These are phyloP conservation scores for Electrophaes corylata DNA, from an alignment of 2,888 invertebrate genomes.

Conservation along the genomic window DNA sequence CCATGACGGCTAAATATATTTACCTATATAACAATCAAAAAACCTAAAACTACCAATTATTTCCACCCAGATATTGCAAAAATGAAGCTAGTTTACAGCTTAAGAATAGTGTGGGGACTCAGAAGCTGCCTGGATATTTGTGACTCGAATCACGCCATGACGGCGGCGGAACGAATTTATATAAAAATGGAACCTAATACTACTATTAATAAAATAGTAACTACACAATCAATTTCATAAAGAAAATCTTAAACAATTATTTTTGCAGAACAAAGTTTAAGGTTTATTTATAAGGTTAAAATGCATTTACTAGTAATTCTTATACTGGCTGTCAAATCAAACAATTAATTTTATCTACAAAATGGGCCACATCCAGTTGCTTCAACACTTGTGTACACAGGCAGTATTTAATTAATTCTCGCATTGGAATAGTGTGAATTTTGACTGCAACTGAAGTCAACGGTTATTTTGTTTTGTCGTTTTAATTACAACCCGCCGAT, in stretches of 20 bases:
- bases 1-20: no score
- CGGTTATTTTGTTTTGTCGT: conserved; percentile 82
- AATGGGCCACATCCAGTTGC: conserved; percentile 44
- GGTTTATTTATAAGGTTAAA: neutral
- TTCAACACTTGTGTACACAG: conserved; percentile 43
- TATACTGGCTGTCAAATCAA: neutral
- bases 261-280: no score
- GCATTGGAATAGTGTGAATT: conserved; percentile 83
- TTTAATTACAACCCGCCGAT: conserved; percentile 69
- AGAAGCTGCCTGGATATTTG: neutral
- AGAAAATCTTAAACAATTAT: no score
- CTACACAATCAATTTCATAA: no score
- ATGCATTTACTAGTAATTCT: no score
- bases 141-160: no score
- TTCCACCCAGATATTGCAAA: no score
- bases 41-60: no score
- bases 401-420: conserved; percentile 82
- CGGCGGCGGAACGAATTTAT: no score
- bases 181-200: no score
- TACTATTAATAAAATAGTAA: no score
- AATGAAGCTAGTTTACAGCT: neutral
- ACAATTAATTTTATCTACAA: neutral
- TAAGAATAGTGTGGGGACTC: neutral
- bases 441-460: conserved; percentile 82
- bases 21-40: no score